Percentiles rank a stretch among this genome's conserved stretches.
These are phyloP conservation scores for Nymphalis urticae DNA, from an alignment of 2,888 invertebrate species.

Conservation along the genomic window DNA sequence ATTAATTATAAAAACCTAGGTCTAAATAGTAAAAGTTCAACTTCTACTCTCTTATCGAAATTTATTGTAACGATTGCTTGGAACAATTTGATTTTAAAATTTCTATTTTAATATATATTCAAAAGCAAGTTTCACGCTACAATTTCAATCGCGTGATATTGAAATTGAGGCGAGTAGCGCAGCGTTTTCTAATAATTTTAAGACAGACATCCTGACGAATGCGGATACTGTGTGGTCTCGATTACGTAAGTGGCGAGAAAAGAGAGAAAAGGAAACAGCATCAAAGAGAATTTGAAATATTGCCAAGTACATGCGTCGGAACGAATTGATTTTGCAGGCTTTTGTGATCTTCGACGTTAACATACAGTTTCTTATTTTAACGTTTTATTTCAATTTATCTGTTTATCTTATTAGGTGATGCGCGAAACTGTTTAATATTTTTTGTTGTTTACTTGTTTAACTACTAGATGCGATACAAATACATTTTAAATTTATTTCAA, in stretches of 20 bases:
- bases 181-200: conserved; percentile 3
- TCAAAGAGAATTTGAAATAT: conserved; percentile 75
- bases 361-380: conserved; percentile 26
- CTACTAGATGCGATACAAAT: not conserved
- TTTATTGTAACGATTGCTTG: too few relatives aligned
- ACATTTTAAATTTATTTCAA: too few relatives aligned
- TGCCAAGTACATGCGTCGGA: conserved; percentile 72
- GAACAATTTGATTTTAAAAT: too few relatives aligned
- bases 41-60: too few relatives aligned
- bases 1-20: too few relatives aligned
- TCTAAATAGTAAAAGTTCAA: too few relatives aligned
- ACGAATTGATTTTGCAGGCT: conserved; percentile 68
- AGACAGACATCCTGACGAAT: conserved; percentile 41
- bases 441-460: not conserved
- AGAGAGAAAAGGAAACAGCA: conserved; percentile 61
- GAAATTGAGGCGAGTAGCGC: not conserved
- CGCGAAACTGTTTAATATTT: not conserved
- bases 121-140: too few relatives aligned
- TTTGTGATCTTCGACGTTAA: conserved; percentile 47
- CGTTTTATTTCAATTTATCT: conserved; percentile 23
- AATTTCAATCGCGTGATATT: too few relatives aligned
- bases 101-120: too few relatives aligned
- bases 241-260: conserved; percentile 57
- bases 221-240: conserved; percentile 45
- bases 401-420: not conserved